These are phyloP conservation scores for Clarias fuscus DNA, from an alignment of 2,797 vertebrate species.

Conservation along the genomic window DNA sequence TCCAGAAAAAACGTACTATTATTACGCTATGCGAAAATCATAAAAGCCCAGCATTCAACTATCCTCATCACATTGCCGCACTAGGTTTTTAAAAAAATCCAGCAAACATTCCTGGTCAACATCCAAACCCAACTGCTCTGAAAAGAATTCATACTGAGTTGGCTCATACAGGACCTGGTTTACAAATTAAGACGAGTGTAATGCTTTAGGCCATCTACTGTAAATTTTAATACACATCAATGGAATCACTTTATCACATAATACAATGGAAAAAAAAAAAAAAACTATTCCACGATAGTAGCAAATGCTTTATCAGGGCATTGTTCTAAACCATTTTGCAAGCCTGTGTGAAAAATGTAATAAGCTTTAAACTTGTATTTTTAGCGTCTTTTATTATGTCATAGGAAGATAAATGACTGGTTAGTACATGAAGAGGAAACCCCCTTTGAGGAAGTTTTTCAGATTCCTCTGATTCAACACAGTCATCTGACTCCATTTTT, in stretches of 20 bases:
- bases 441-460: too few relatives aligned
- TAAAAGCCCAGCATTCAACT: too few relatives aligned
- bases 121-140: not conserved
- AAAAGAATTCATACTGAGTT: not conserved
- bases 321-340: not conserved
- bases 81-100: too few relatives aligned
- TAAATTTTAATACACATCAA: not conserved
- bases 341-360: too few relatives aligned
- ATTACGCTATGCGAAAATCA: too few relatives aligned
- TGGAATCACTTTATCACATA: too few relatives aligned
- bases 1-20: too few relatives aligned
- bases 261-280: not conserved
- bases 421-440: not conserved
- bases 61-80: too few relatives aligned
- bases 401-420: not conserved
- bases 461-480: not conserved
- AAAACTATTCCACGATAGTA: not conserved
- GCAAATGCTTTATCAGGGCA: not conserved
- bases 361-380: not conserved
- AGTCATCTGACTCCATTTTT: not conserved
- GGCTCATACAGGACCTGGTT: not conserved
- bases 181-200: not conserved
- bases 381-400: not conserved
- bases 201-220: not conserved
- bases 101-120: not conserved